Base-by-base conservation (phyloP, 2,888 invertebrate genomes). In the Drosophila leonis region DNA sequence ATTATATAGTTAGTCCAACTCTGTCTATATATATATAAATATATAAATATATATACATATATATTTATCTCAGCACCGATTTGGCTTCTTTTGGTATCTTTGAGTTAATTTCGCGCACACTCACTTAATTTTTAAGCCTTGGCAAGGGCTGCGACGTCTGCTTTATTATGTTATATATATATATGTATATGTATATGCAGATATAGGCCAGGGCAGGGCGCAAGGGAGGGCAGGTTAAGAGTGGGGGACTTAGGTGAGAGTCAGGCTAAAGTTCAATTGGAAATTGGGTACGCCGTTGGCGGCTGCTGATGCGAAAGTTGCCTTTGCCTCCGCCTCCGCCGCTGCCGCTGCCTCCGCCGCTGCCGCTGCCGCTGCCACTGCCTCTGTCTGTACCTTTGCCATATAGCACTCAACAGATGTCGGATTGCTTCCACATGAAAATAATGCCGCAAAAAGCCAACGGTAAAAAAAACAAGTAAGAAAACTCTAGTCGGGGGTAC, bases 371-470 rank as follows among this genome's bases (percentile, higher is more conserved):
- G 1, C 44, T n/a, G n/a, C n/a, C n/a, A n/a, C n/a, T 27, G 7
- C 6, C 13, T 29, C 51, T 48, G 27, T 7, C 29, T 35, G 18
- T 51, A 20, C 55, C 46, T 63, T 63, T 62, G 62, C 60, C 59
- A 65, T 70, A 63, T 56, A 57, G 63, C 81, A 80, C 79, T 79
- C 79, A 79, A 79, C 79, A 79, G 80, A 80, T 79, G 79, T 79
- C 65, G 77, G 68, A 72, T 72, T 61, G 60, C 63, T 60, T 71
- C 27, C 76, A 78, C 65, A 61, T 69, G 61, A 33, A 71, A 48
- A 68, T 48, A 62, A 68, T 48, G 29, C 15, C 27, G 57, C 46
- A 55, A 55, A 60, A 49, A 39, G 18, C 35, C 35, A 54, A 39
- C 35, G 42, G 56, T 42, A 42, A 24, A 27, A 41, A 44, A 48